Base-by-base conservation (phyloP, 2,888 invertebrate species). In the Oxystoma pomonae region DNA sequence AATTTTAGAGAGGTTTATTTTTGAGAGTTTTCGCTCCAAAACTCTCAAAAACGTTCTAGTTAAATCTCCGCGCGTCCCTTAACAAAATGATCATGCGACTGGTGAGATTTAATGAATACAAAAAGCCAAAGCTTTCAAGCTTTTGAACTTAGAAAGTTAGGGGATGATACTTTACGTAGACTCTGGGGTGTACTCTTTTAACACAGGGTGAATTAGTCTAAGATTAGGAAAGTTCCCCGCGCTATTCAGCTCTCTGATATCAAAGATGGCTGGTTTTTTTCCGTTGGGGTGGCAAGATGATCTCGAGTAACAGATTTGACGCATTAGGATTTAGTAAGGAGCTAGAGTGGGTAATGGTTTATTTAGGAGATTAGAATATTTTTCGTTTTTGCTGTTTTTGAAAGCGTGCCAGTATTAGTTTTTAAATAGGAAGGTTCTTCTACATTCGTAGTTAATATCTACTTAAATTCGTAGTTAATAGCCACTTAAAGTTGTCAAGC, bases 211-310 rank as follows among this genome's bases (percentile, higher is more conserved):
- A 75, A 75, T 75, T 75, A 75, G 72, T 73, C 68, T 68, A 73
- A 35, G 75, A 74, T 74, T 74, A 74, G 75, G 73, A 73, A 71
- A 71, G 71, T 72, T 72, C 74, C 74, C 73, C 35, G 35, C 61
- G 63, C 66, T 69, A 71, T 74, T 72, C 70, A 70, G 64, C 69
- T 70, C 66, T 69, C 69, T 71, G 71, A 71, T 73, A 74, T 73
- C 74, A 73, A 75, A 75, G 74, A 74, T 75, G 75, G 75, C 75
- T 74, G 75, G 74, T 74, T 74, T 72, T 73, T 74, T 61, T 35
- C 12, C 57, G 20, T 57, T 59, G 16, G 59, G 59, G 59, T 59
- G 59, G 59, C 59, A 22, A 53, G 53, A 16, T 61, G 56, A 35
- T 61, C 50, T 22, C 52, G 57, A 35, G 58, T 57, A 60, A 56